A percentile compares a stretch with the other conserved stretches of the same genome.
Conservation (phyloP, 2,797 vertebrate genomes). For the Pseudochirops corinnae region DNA sequence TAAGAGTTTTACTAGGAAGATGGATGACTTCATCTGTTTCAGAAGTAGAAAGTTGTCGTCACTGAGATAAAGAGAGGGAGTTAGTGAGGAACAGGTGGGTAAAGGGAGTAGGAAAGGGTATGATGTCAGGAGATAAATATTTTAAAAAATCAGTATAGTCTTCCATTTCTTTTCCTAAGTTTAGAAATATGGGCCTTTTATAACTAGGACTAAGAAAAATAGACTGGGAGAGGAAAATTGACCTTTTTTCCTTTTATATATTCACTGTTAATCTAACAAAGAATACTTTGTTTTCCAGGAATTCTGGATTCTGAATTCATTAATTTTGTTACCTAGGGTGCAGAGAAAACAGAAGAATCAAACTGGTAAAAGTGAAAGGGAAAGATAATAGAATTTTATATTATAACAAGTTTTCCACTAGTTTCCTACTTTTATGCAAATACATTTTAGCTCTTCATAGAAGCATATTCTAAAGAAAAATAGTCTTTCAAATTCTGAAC, state of each 20-base stretch:
- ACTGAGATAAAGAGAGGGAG: background rate
- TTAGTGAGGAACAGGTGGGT: background rate
- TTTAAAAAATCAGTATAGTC: background rate
- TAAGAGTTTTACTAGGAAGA: background rate
- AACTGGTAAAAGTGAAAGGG: background rate
- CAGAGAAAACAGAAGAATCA: background rate
- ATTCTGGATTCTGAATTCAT: background rate
- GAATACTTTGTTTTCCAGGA: background rate
- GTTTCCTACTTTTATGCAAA: background rate
- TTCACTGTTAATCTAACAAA: background rate
- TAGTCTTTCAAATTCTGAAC: background rate
- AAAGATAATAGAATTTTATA: background rate
- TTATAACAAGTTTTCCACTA: background rate
- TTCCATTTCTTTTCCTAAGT: background rate
- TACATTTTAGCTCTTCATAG: background rate
- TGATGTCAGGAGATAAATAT: background rate
- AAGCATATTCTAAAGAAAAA: background rate
- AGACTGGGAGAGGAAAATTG: background rate
- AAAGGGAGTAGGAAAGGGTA: background rate
- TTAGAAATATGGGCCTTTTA: background rate
- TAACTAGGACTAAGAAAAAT: background rate
- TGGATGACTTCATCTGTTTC: background rate
- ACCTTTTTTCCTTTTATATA: background rate
- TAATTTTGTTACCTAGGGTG: background rate
- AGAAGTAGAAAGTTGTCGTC: background rate